Conservation (phyloP, 1,140 invertebrate genomes). For the Apis dorsata region DNA sequence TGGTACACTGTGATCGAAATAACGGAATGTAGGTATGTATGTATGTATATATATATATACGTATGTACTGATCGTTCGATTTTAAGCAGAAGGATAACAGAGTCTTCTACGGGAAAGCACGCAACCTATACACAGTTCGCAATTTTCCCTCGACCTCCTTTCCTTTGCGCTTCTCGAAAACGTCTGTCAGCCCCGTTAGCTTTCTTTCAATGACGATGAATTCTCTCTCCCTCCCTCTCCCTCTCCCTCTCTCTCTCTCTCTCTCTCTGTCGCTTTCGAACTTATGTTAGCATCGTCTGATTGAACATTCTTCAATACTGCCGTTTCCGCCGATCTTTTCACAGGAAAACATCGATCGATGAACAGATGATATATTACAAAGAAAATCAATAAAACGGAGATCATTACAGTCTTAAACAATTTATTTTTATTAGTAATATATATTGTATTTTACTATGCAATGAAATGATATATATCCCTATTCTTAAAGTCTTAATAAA, state of each 20-base stretch:
- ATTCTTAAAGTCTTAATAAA: too few species aligned
- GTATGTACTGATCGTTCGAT: neutral
- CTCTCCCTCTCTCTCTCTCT: neutral
- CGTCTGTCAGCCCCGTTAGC: constrained; percentile 18
- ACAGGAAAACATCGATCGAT: too few species aligned
- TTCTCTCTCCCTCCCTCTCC: neutral
- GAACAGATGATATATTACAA: too few species aligned
- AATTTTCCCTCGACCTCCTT: constrained; percentile 48
- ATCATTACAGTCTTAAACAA: too few species aligned
- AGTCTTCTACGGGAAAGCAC: neutral
- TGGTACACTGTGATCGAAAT: neutral
- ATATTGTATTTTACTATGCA: too few species aligned
- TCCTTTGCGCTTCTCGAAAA: constrained; percentile 27
- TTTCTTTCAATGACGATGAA: constrained; percentile 3
- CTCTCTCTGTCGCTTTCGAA: neutral
- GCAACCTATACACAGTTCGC: constrained; percentile 12
- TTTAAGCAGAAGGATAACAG: neutral
- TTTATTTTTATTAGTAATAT: too few species aligned
- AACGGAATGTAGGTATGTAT: neutral
- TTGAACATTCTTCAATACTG: too few species aligned
- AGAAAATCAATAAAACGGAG: too few species aligned
- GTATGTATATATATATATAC: neutral
- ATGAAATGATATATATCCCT: too few species aligned
- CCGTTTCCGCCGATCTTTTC: too few species aligned
- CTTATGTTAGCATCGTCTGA: too few species aligned